These are phyloP conservation scores for Aurelia aurita DNA, from an alignment of 30 jellyfish, hydroid and myxozoan genomes.

Conservation along the genomic window DNA sequence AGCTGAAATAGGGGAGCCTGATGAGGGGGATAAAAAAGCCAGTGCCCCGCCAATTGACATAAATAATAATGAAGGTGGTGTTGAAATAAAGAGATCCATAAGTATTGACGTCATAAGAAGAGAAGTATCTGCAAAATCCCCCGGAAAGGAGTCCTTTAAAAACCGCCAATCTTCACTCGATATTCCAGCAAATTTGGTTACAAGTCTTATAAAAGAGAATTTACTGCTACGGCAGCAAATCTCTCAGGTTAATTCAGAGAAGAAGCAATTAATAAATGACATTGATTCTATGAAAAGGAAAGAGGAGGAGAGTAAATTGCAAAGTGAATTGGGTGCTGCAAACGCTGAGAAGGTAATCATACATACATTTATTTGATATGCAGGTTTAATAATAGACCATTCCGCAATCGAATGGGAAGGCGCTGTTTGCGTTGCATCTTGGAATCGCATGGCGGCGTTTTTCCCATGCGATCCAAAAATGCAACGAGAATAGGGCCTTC, in stretches of 20 bases:
- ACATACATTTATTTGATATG: no score
- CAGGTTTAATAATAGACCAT: no score
- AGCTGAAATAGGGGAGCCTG: background rate
- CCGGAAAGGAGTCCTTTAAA: background rate
- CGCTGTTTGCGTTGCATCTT: no score
- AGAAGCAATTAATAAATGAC: background rate
- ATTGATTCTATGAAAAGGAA: background rate
- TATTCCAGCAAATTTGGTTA: slow-evolving; percentile 44
- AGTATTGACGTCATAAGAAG: no score
- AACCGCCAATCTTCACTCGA: slow-evolving; percentile 6
- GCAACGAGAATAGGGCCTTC: no score
- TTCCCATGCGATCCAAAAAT: no score
- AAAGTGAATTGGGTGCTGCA: slow-evolving; percentile 24
- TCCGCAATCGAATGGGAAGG: no score
- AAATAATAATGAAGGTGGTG: no score
- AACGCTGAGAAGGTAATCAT: slow-evolving; percentile 23
- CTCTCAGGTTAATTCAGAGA: slow-evolving; percentile 5
- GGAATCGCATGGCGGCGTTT: no score
- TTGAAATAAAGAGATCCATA: no score
- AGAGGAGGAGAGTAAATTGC: slow-evolving; percentile 4
- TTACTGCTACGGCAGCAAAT: slow-evolving; percentile 16
- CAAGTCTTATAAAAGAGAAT: slow-evolving; percentile 54
- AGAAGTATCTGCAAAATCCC: background rate
- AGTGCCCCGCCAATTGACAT: no score
- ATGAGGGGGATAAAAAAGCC: background rate